These are phyloP conservation scores for Rhogogaster chlorosoma DNA, from an alignment of 2,888 invertebrate genomes.

Conservation along the genomic window DNA sequence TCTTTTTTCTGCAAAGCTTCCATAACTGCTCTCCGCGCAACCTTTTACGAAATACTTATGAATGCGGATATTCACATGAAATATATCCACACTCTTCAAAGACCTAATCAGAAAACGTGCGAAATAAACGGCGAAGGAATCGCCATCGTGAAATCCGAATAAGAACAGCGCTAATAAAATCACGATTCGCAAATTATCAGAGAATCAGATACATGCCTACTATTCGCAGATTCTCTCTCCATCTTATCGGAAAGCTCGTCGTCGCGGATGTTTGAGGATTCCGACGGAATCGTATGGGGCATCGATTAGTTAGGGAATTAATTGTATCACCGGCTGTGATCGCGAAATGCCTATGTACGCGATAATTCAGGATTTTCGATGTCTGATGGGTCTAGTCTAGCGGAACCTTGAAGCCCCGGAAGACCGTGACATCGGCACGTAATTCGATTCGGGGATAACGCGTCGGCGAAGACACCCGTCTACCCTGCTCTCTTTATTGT, in stretches of 20 bases:
- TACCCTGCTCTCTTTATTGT: neutral
- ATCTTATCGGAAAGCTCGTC: neutral
- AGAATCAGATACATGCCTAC: neutral
- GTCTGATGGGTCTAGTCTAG: neutral
- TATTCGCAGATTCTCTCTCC: neutral
- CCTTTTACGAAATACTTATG: neutral
- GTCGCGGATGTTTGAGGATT: neutral
- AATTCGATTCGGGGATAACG: conserved; percentile 37
- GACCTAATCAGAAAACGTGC: neutral
- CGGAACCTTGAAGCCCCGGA: neutral
- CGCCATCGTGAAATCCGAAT: neutral
- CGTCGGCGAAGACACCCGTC: neutral
- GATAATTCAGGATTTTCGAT: conserved; percentile 1
- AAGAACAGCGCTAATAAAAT: neutral
- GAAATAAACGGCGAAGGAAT: neutral
- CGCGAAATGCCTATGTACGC: neutral
- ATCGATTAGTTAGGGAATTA: neutral
- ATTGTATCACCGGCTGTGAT: neutral
- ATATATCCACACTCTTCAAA: neutral
- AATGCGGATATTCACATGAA: neutral
- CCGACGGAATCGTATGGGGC: neutral
- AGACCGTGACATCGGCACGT: conserved; percentile 9
- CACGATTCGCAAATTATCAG: neutral
- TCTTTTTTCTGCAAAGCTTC: neutral
- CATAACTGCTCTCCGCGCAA: neutral